Percentiles rank a stretch among this genome's conserved stretches.
Evolutionary conservation across 2,888 invertebrate genomes (phyloP).

Genomic region (Hesperia comma): DNA sequence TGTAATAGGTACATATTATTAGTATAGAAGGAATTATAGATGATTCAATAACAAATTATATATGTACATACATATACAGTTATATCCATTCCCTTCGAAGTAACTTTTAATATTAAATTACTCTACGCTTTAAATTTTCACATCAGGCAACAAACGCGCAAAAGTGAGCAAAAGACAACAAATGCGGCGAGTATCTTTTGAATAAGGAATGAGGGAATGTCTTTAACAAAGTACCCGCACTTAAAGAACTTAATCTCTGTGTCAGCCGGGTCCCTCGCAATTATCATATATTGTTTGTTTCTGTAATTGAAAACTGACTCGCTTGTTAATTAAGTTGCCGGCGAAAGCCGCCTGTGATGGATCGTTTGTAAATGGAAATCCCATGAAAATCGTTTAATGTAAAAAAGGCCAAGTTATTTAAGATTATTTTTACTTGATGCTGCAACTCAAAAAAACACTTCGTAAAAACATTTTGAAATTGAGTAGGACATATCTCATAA

Average conservation of each 20-base stretch:
- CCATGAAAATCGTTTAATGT: constrained; percentile 11
- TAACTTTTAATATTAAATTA: neutral
- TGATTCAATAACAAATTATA: too few relatives aligned
- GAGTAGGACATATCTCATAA: too few relatives aligned
- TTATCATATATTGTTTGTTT: constrained; percentile 69
- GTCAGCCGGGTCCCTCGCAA: constrained; percentile 46
- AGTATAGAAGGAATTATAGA: too few relatives aligned
- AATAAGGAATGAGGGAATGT: constrained; percentile 72
- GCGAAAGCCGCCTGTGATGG: constrained; percentile 71
- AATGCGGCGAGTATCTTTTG: constrained; percentile 58
- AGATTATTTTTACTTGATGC: too few relatives aligned
- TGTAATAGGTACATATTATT: too few relatives aligned
- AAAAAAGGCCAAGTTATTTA: constrained; percentile 24
- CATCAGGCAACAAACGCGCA: constrained; percentile 13
- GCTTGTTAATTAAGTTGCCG: constrained; percentile 73
- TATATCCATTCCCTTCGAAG: too few relatives aligned
- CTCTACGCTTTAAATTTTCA: neutral
- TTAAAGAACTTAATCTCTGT: constrained; percentile 38
- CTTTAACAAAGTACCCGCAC: constrained; percentile 42
- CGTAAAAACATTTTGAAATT: too few relatives aligned
- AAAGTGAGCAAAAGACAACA: constrained; percentile 46
- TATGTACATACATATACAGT: too few relatives aligned
- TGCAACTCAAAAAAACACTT: too few relatives aligned
- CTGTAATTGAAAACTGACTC: constrained; percentile 74
- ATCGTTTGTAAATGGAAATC: constrained; percentile 67